Conservation (phyloP, 1,140 invertebrate species). For the Diplogasteroides magnus region DNA sequence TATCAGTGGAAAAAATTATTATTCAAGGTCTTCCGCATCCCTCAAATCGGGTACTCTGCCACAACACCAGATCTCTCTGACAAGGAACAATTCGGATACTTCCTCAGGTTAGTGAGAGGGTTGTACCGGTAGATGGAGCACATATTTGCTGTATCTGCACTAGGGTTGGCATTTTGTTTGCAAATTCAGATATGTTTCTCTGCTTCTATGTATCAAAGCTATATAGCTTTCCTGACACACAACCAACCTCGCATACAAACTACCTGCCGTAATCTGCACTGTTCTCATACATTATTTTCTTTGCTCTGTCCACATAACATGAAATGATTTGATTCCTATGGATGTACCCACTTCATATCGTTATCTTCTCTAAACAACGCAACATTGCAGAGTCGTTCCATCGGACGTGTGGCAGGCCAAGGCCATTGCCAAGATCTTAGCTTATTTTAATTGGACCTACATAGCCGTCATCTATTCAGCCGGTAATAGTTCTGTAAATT, state of each 20-base stretch:
- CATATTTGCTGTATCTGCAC: too few species aligned
- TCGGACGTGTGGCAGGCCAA: conserved; percentile 75
- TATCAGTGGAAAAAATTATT: not conserved
- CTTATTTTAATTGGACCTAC: conserved; percentile 74
- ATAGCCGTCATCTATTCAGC: conserved; percentile 75
- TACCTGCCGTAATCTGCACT: not conserved
- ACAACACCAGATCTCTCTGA: conserved; percentile 73
- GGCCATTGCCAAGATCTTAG: conserved; percentile 70
- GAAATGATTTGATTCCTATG: not conserved
- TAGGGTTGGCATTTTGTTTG: too few species aligned
- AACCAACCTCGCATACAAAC: too few species aligned
- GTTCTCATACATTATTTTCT: not conserved
- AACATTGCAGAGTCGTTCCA: conserved; percentile 66
- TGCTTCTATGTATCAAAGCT: too few species aligned
- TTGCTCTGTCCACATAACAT: not conserved
- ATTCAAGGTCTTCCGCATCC: conserved; percentile 49
- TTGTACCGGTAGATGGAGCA: too few species aligned
- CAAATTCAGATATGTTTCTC: too few species aligned
- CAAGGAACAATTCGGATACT: conserved; percentile 72
- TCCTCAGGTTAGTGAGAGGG: conserved; percentile 66
- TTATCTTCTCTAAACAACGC: too few species aligned
- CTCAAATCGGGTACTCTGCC: conserved; percentile 71
- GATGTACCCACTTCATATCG: too few species aligned
- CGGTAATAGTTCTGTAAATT: conserved; percentile 59
- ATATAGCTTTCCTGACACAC: too few species aligned